Evolutionary conservation across 2,113 vertebrate species (phyloP), one percentile per base, ranked within the genome.

Genomic region (Sprattus sprattus): DNA sequence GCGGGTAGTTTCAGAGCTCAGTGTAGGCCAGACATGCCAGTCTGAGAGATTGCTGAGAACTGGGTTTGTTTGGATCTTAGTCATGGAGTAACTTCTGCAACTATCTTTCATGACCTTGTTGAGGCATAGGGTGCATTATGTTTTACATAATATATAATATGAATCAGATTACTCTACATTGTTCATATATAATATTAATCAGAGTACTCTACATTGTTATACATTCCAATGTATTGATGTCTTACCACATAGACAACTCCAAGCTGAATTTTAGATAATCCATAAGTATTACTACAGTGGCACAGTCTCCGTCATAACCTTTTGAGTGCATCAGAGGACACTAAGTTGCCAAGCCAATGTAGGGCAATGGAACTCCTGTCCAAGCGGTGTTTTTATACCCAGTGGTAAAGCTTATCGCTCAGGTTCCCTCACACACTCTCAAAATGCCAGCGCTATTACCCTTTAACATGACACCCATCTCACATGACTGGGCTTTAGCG

Each of bases 401-500:
- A 71, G 64, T 71, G 11, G 64, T 71, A 32, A 28, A 71, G n/a
- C n/a, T 25, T 71, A 28, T 71, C n/a, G 7, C 25, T 32, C 32
- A 1, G 20, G 60, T 15, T 71, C n/a, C 64, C 64, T 71, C 64
- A 71, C 22, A 71, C 64, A 71, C 64, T 25, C 64, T 28, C 64
- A 10, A 71, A 71, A 71, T 71, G 64, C 64, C 64, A 71, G 25
- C 28, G 25, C 64, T 71, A 10, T 32, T 71, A 28, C 64, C 64
- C 64, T 71, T 71, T 71, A 71, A 71, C 28, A 28, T 71, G 64
- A 71, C 64, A 71, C 64, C 64, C n/a, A 28, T 9, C 64, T 71
- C 64, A 71, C 64, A 71, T 71, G 64, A 71, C 64, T 10, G 25
- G 8, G 28, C 25, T 11, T 25, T 7, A 32, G 28, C 25, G 39